Percentiles rank a stretch among this genome's conserved stretches.
These are phyloP conservation scores for Isurus oxyrinchus DNA, from an alignment of 2,113 vertebrate species.

Conservation along the genomic window DNA sequence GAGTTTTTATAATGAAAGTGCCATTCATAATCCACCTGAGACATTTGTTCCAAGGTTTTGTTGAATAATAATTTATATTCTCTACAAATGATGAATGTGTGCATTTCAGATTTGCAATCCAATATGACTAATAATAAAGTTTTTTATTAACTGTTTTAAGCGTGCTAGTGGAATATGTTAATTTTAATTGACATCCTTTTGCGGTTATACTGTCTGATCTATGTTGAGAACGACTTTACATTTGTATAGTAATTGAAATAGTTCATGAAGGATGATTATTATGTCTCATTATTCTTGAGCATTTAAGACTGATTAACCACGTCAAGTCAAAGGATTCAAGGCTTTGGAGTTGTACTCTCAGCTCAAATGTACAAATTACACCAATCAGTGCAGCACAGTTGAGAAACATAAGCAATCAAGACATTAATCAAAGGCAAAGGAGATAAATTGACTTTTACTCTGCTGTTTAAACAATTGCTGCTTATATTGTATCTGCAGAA, in stretches of 20 bases:
- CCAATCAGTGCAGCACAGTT: constrained; percentile 5
- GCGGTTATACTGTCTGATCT: background rate
- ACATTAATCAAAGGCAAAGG: constrained; percentile 19
- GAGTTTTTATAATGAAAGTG: background rate
- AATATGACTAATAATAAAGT: background rate
- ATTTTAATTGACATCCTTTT: constrained; percentile 19
- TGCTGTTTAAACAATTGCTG: constrained; percentile 13
- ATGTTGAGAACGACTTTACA: background rate
- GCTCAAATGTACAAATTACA: constrained; percentile 17
- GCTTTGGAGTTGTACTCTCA: background rate
- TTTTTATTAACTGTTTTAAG: background rate
- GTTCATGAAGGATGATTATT: constrained; percentile 22
- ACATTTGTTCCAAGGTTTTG: background rate
- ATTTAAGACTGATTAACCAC: constrained; percentile 26
- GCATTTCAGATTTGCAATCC: background rate
- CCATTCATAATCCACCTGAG: background rate
- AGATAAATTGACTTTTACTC: constrained; percentile 16
- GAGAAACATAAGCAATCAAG: constrained; percentile 20
- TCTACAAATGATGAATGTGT: background rate
- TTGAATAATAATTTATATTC: background rate
- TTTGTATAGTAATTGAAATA: constrained; percentile 21
- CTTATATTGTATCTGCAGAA: constrained; percentile 21
- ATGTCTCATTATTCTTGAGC: constrained; percentile 28
- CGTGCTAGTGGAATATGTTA: constrained; percentile 3
- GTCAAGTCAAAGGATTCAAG: constrained; percentile 20